These are phyloP conservation scores for Rallus crepitans DNA, from an alignment of 2,797 vertebrate genomes.

Conservation along the genomic window DNA sequence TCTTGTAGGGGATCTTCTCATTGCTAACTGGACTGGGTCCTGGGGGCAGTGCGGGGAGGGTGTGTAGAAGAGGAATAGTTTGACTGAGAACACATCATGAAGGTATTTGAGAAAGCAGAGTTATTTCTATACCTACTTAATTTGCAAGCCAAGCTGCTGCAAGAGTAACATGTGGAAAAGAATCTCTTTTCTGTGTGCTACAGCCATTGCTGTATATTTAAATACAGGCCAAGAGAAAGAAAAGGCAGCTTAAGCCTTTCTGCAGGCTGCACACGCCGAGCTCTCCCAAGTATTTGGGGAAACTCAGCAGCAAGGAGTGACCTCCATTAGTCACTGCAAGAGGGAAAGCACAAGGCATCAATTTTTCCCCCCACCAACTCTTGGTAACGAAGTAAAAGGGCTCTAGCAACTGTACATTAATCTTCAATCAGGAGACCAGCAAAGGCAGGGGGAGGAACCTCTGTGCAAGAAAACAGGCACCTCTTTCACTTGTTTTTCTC, in stretches of 20 bases:
- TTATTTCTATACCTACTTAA: neutral
- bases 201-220: neutral
- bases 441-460: conserved; percentile 1
- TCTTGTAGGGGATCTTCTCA: neutral
- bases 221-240: neutral
- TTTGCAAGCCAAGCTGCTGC: neutral
- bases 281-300: neutral
- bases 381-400: neutral
- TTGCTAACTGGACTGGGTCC: neutral
- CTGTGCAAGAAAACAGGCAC: neutral
- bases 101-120: neutral
- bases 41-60: neutral
- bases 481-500: neutral
- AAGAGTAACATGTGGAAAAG: neutral
- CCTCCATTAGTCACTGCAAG: conserved; percentile 6
- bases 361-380: neutral
- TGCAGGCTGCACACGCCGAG: neutral
- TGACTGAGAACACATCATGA: neutral
- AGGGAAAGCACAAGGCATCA: neutral
- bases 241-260: neutral
- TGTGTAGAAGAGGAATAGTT: neutral
- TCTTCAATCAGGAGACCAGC: conserved; percentile 31
- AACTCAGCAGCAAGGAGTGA: neutral
- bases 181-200: neutral
- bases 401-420: neutral